Base-by-base conservation (phyloP, 1,140 invertebrate species). In the Bombus confusus region DNA sequence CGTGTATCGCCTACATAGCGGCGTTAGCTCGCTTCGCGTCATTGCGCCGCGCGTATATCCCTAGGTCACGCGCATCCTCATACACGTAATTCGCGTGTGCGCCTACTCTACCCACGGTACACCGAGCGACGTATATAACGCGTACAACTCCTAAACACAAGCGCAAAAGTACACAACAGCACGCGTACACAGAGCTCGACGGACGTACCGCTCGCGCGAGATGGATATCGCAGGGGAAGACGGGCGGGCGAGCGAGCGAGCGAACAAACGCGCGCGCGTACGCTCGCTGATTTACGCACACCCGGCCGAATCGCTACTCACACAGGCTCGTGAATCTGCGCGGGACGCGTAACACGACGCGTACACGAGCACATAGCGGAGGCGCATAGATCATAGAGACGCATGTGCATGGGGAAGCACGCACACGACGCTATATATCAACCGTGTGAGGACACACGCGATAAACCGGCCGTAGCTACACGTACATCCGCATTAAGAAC, bases 301-400 rank as follows among this genome's bases (percentile, higher is more conserved):
- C 62, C 25, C 25, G 57, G 12, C 66, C 73, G 64, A 78, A 18
- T 10, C 66, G 6, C 34, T 68, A 18, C 41, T 47, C 31, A 52
- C 77, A n/a, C 59, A 62, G 1, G 3, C 15, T 34, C 22, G 18
- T 25, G 78, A 6, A 43, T 47, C 41, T 69, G 25, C 39, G 69
- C 31, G 31, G 22, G 31, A 31, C 64, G 9, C 25, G 13, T 25
- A 47, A 52, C 41, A 22, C 64, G 28, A n/a, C 28, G 1, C 57
- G 57, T 13, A n/a, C 28, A 34, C 39, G 59, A 34, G 10, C 34
- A 69, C 71, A 73, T 18, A 64, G 25, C 37, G 62, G 34, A 34
- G 80, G 3, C 41, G 72, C 72, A 76, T 83, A 83, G 72, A 83
- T 83, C 80, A 83, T 52, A 75, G 80, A 76, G 80, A 62, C 72